Base-by-base conservation (phyloP, 2,888 invertebrate genomes). In the Cordilura impudica region DNA sequence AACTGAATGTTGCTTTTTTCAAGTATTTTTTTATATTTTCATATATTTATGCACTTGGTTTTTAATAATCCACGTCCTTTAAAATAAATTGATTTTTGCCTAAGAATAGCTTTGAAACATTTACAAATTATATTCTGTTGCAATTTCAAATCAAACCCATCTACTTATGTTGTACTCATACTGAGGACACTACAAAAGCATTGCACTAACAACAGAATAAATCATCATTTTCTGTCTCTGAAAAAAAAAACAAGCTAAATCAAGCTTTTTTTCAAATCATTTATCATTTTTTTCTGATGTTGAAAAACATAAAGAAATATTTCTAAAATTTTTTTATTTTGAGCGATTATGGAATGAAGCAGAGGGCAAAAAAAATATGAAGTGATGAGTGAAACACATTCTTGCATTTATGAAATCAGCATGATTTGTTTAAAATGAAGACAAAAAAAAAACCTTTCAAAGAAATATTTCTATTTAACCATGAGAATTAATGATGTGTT, bases 201-300 rank as follows among this genome's bases (percentile, higher is more conserved):
- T 0, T 39, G 26, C 65, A 58, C 35, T 60, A 23, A 21, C n/a
- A 43, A 18, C 21, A 26, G 12, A 51, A 51, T 73, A 43, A 67
- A 67, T 66, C 58, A 66, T 67, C 21, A 49, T 65, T 49, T 58
- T 56, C 54, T 18, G 23, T 65, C 18, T 18, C 12, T 54, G 23
- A 67, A 51, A 66, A 60, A 74, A 60, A 53, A 23, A 45, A 43
- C 10, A 58, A 5, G 29, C 51, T 60, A 53, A 67, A 53, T 51
- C 43, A 29, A 58, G 47, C 51, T 73, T 51, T 47, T 23, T 19
- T 26, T 49, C 26, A 69, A 75, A 63, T 75, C 69, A 75, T 75
- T 75, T 56, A 69, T 75, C 75, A 75, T 75, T 19, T 56, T 63
- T 56, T 56, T 61, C 39, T 75, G 29, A 56, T 43, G 47, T 21